Evolutionary conservation across 2,888 invertebrate genomes (phyloP).

Genomic region (Apocheima hispidaria): DNA sequence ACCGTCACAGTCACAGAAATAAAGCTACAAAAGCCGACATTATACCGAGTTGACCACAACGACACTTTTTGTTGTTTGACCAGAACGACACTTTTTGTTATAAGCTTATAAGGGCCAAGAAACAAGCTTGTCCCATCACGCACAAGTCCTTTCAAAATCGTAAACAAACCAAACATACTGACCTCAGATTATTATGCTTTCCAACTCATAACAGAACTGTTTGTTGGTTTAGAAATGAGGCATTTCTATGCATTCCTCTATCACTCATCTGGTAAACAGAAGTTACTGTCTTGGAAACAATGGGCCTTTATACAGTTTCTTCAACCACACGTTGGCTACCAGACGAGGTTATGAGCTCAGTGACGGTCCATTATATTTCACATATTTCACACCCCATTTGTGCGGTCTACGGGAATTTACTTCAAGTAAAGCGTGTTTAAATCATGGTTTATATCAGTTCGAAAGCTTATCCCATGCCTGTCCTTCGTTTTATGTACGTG

Average conservation of each 20-base stretch:
- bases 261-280: constrained; percentile 21
- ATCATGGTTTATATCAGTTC: background rate
- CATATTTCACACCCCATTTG: constrained; percentile 8
- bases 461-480: background rate
- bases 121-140: too few relatives aligned
- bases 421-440: background rate
- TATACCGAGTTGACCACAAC: too few relatives aligned
- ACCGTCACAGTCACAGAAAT: too few relatives aligned
- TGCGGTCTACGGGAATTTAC: constrained; percentile 2
- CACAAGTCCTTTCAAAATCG: constrained; percentile 6
- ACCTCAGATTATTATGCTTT: constrained; percentile 15
- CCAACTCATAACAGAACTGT: constrained; percentile 11
- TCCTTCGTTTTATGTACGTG: background rate
- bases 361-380: background rate
- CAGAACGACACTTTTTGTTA: too few relatives aligned
- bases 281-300: constrained; percentile 18
- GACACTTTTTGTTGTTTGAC: too few relatives aligned
- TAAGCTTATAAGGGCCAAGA: too few relatives aligned
- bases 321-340: constrained; percentile 15
- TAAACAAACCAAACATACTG: constrained; percentile 14
- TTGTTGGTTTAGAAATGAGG: constrained; percentile 10
- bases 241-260: constrained; percentile 19
- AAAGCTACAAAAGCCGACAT: too few relatives aligned
- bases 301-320: constrained; percentile 12
- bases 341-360: constrained; percentile 4